Evolutionary conservation across 2,888 invertebrate genomes (phyloP), one percentile per base, ranked within the genome.

Genomic region (Chromoteleia sp.): DNA sequence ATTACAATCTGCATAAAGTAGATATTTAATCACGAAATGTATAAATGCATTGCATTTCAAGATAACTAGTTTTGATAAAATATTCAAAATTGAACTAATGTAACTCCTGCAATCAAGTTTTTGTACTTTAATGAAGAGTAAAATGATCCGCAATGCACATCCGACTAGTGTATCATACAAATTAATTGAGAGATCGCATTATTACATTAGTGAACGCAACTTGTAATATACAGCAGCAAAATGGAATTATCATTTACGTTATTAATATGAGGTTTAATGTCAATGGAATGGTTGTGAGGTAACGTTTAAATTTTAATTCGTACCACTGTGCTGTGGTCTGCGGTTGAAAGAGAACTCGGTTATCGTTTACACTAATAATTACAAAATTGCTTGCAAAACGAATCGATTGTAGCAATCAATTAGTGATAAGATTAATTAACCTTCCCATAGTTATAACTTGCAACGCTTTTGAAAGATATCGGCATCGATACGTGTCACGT

Each of bases 361-460:
- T 58, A 68, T 71, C 71, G 59, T 77, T 82, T 52, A 50, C 48
- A 33, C 25, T 36, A 54, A 43, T 81, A 83, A 84, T 83, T 65
- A 61, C 67, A 14, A 81, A 43, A 41, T 54, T 63, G 76, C 45
- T 61, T 39, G 50, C 36, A 45, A 48, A 58, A 71, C 76, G 77
- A 86, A 87, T 85, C 80, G 74, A 81, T 83, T 81, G 83, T 78
- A 83, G 84, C 86, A 88, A 87, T 90, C 89, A 90, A 90, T 90
- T 88, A 89, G 83, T 86, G 88, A 89, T 89, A 89, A 89, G 88
- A 90, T 90, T 90, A 90, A 91, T 91, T 90, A 89, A 85, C 84
- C 81, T 73, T 65, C 36, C 45, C 15, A 21, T 45, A 7, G 14
- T 43, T 45, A 43, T 1, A 12, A 8, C 43, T 0, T 56, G 29